Conservation (phyloP, 2,888 invertebrate genomes). For the Lasioglossum vierecki region DNA sequence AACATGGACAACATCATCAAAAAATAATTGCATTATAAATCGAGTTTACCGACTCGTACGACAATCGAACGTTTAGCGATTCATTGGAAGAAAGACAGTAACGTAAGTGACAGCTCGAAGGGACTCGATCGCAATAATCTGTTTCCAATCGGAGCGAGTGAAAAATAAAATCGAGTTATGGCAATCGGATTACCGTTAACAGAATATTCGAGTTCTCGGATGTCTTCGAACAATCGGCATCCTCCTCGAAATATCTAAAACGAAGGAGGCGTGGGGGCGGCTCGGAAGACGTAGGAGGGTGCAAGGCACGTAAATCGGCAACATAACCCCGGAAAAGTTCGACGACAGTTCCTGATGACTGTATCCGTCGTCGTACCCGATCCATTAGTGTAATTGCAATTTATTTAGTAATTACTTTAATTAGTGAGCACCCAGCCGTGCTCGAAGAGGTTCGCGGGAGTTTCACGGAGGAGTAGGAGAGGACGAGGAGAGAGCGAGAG, state of each 20-base stretch:
- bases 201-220: not conserved
- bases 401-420: slow-evolving; percentile 84
- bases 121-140: not conserved
- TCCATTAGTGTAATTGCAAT: slow-evolving; percentile 84
- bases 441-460: slow-evolving; percentile 77
- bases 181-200: slow-evolving; percentile 11
- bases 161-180: not conserved
- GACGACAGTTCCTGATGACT: slow-evolving; percentile 74
- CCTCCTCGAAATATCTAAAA: slow-evolving; percentile 44
- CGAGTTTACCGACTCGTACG: too few species aligned
- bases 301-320: slow-evolving; percentile 67
- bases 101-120: not conserved
- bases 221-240: slow-evolving; percentile 35
- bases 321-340: slow-evolving; percentile 74
- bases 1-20: too few species aligned
- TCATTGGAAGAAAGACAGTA: not conserved
- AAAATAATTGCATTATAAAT: too few species aligned
- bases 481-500: not conserved
- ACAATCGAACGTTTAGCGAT: too few species aligned
- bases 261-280: not conserved
- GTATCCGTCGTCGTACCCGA: slow-evolving; percentile 74
- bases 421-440: slow-evolving; percentile 79
- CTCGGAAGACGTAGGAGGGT: not conserved
- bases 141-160: not conserved
- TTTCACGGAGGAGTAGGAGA: slow-evolving; percentile 49